These are phyloP conservation scores for Xerus inauris DNA, from an alignment of 2,113 vertebrate genomes.

Conservation along the genomic window DNA sequence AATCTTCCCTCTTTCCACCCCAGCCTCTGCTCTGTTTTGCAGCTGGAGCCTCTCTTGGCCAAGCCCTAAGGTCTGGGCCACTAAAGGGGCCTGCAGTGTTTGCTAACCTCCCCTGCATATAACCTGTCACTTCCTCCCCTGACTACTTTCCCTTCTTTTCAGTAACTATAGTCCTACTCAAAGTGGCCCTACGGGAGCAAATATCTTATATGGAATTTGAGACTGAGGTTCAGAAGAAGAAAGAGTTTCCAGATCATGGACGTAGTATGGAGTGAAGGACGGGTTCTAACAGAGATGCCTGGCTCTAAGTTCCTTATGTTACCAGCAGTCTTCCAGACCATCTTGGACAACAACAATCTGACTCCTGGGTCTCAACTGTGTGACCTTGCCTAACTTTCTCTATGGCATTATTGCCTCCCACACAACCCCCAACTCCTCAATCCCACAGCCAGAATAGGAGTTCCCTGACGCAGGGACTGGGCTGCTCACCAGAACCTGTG, in stretches of 20 bases:
- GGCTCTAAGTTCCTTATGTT: accelerated
- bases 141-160: not conserved
- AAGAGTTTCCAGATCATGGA: not conserved
- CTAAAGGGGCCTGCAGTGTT: not conserved
- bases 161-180: not conserved
- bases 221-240: not conserved
- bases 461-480: not conserved
- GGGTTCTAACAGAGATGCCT: not conserved
- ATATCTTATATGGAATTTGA: not conserved
- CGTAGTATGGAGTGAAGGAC: not conserved
- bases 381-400: not conserved
- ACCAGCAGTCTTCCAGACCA: not conserved
- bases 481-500: not conserved
- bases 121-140: too few species aligned
- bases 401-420: too few species aligned
- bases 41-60: not conserved
- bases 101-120: not conserved
- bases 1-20: accelerated
- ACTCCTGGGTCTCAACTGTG: accelerated
- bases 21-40: not conserved
- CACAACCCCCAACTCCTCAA: accelerated
- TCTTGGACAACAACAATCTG: not conserved
- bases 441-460: too few species aligned
- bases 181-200: not conserved
- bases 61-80: not conserved